Conservation (phyloP, 2,888 invertebrate genomes). For the Drosophila mettleri region DNA sequence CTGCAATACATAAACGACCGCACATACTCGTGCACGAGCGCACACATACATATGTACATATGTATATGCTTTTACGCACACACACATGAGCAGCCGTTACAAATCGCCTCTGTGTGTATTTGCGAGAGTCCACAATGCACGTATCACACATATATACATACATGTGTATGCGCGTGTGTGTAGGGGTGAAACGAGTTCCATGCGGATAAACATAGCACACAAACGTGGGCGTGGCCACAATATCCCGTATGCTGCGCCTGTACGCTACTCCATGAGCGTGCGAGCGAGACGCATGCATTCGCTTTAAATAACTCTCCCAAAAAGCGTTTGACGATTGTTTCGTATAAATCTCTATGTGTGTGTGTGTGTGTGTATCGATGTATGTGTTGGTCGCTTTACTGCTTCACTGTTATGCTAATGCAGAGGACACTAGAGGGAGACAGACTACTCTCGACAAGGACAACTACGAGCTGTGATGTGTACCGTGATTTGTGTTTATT, state of each 20-base stretch:
- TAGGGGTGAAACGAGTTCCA: constrained; percentile 60
- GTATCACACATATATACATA: constrained; percentile 1
- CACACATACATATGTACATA: background rate
- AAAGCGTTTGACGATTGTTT: constrained; percentile 59
- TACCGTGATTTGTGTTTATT: constrained; percentile 32
- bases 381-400: constrained; percentile 26
- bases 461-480: constrained; percentile 4
- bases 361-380: constrained; percentile 2
- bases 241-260: constrained; percentile 36
- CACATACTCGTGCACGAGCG: constrained; percentile 14
- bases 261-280: constrained; percentile 22
- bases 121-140: constrained; percentile 37
- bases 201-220: constrained; percentile 43
- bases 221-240: constrained; percentile 58
- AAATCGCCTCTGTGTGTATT: constrained; percentile 25
- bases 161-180: constrained; percentile 14
- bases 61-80: constrained; percentile 25
- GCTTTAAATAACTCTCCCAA: constrained; percentile 52
- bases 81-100: constrained; percentile 34
- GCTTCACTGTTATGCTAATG: constrained; percentile 37
- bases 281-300: constrained; percentile 37
- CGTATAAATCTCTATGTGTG: constrained; percentile 1
- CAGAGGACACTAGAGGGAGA: constrained; percentile 13
- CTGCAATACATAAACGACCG: constrained; percentile 52
- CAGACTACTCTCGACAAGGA: constrained; percentile 17